Evolutionary conservation across 2,797 vertebrate genomes (phyloP), one percentile per base, ranked within the genome.

Genomic region (Hafferia zeledoni): DNA sequence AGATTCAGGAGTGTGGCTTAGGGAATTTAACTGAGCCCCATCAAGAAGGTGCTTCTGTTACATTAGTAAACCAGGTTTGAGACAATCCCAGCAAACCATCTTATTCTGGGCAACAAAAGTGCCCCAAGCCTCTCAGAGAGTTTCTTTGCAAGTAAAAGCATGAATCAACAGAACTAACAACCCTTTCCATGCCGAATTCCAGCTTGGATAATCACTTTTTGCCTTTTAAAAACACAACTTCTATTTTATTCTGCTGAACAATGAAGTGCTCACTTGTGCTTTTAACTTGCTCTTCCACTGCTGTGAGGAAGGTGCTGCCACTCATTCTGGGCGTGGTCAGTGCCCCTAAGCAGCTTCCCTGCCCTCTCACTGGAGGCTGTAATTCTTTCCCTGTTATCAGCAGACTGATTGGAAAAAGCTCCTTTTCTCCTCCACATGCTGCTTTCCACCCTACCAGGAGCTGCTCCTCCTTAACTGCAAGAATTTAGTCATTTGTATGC

Each of bases 111-210:
- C 55, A 33, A 9, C 24, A 8, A 9, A 72, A 76, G 44, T 35
- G 43, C 43, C 68, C 61, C 27, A 23, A 67, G 30, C 41, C 27
- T 70, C 67, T 85, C 35, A n/a, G 69, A 50, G 60, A 35, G 53
- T 60, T 60, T 27, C 28, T 53, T 39, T 47, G 78, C 55, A 64
- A 85, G 77, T 37, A 33, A 44, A 78, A 65, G 17, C 43, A 30
- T 60, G 85, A 30, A 79, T 19, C 27, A 77, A 39, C 27, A 75
- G 11, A 25, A 79, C 56, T 91, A 95, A 96, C 77, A 61, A 37
- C 1, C 0, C 24, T 69, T 72, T 82, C 67, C 76, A 75, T 1
- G 2, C 50, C 0, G 0, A 69, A 78, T 63, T 88, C 50, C 64
- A 88, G 76, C 82, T 83, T 83, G 28, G 72, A 30, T 41, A 27